A percentile compares a stretch with the other conserved stretches of the same genome.
Evolutionary conservation across 1,140 invertebrate species (phyloP).

Genomic region (Drosophila elegans): DNA sequence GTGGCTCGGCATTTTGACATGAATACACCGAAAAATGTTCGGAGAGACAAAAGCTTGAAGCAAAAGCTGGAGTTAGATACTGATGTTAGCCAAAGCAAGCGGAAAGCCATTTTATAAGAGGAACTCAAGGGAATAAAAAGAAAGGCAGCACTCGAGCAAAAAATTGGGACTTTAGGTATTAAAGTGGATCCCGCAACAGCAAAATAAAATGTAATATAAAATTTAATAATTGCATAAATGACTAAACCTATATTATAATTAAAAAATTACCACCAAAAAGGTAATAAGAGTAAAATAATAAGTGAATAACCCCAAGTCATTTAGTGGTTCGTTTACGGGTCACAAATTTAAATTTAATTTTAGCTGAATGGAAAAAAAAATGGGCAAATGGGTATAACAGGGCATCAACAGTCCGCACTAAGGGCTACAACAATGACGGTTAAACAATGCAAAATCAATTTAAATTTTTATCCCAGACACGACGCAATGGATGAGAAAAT

Average conservation of each 20-base stretch:
- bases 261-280: too few species aligned
- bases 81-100: constrained; percentile 67
- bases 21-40: constrained; percentile 50
- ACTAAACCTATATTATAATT: too few species aligned
- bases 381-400: constrained; percentile 29
- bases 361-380: not conserved
- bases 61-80: not conserved
- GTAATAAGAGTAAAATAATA: too few species aligned
- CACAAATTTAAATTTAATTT: constrained; percentile 73
- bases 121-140: too few species aligned
- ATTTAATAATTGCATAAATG: too few species aligned
- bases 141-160: too few species aligned
- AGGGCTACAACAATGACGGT: constrained; percentile 72
- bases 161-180: too few species aligned
- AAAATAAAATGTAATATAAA: too few species aligned
- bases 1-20: constrained; percentile 32
- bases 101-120: constrained; percentile 56
- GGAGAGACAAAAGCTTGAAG: constrained; percentile 13
- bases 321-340: constrained; percentile 29
- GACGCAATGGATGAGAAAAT: constrained; percentile 1
- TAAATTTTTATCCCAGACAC: constrained; percentile 77
- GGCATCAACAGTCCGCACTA: constrained; percentile 12
- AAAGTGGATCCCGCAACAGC: too few species aligned
- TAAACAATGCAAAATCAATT: constrained; percentile 83
- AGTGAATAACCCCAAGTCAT: not conserved